Evolutionary conservation across 2,113 vertebrate species (phyloP), one percentile per base, ranked within the genome.

Genomic region (Percopsis transmontana): DNA sequence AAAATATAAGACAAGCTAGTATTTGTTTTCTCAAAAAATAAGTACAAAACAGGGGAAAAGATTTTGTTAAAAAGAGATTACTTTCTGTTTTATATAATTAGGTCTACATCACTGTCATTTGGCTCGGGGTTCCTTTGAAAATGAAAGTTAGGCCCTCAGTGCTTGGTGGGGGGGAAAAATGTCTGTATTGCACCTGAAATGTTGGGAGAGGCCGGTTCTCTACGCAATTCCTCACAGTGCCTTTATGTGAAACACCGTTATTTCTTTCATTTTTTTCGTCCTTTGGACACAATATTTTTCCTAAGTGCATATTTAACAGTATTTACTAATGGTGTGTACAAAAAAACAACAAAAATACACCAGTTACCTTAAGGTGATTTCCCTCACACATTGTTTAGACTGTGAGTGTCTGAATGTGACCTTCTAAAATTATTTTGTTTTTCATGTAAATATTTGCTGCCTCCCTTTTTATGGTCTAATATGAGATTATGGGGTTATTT

Each of bases 111-210:
- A 33, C 91, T 91, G 92, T 93, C 92, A 92, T 91, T 81, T 90
- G 92, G 92, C 92, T 89, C 89, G 92, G 90, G 63, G 86, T 93
- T 88, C 91, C 27, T 89, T 89, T 87, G 81, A 69, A 62, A 79
- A n/a, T 71, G 58, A 69, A 64, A 79, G 58, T 63, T 39, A 21
- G 72, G 62, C 21, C 51, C 73, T 62, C 70, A 68, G 66, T 57
- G 64, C 59, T 12, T 42, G 6, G 61, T 24, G 20, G 63, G 62
- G 21, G 12, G 57, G 72, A 62, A 54, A 72, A 23, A 70, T 55
- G 41, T 81, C 66, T 81, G 70, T 79, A 8, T 60, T 61, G 58
- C 66, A 62, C 66, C 60, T 72, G 45, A 66, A 64, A n/a, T n/a
- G n/a, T n/a, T n/a, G n/a, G n/a, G n/a, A 77, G 64, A 61, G 71